Evolutionary conservation across 2,888 invertebrate species (phyloP).

Genomic region (Metalampra italica): DNA sequence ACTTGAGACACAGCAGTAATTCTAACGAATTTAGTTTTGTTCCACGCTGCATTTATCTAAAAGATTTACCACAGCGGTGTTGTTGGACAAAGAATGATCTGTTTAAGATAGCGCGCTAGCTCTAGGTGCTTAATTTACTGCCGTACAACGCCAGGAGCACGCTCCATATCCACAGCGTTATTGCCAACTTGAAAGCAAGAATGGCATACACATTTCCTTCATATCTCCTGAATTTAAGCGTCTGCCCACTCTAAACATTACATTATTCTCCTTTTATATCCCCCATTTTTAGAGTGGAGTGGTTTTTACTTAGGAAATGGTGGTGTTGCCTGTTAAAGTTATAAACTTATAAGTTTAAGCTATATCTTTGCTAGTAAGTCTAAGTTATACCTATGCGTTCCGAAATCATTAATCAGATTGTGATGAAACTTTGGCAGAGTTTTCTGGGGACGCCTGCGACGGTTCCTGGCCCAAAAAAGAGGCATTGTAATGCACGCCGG

Average conservation of each 20-base stretch:
- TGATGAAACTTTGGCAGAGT: too few species aligned
- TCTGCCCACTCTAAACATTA: conserved; percentile 55
- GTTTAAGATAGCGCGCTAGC: conserved; percentile 38
- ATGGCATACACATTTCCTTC: conserved; percentile 69
- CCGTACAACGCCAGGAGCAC: conserved; percentile 72
- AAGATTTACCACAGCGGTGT: neutral
- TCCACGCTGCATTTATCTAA: too few species aligned
- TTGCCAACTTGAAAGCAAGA: conserved; percentile 75
- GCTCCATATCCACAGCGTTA: conserved; percentile 72
- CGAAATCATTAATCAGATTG: too few species aligned
- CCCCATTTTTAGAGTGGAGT: conserved; percentile 25
- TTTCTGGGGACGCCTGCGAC: too few species aligned
- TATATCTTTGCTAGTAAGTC: too few species aligned
- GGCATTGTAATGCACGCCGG: too few species aligned
- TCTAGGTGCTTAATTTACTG: conserved; percentile 67
- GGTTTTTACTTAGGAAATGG: conserved; percentile 18
- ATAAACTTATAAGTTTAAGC: too few species aligned
- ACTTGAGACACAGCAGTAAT: too few species aligned
- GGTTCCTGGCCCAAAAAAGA: too few species aligned
- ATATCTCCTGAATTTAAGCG: conserved; percentile 67
- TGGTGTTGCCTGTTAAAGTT: neutral
- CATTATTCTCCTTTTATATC: conserved; percentile 49
- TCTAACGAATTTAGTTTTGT: too few species aligned
- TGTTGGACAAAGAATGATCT: conserved; percentile 49
- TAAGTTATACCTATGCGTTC: too few species aligned